Conservation (phyloP, 2,888 invertebrate species). For the Gandaritis pyraliata region DNA sequence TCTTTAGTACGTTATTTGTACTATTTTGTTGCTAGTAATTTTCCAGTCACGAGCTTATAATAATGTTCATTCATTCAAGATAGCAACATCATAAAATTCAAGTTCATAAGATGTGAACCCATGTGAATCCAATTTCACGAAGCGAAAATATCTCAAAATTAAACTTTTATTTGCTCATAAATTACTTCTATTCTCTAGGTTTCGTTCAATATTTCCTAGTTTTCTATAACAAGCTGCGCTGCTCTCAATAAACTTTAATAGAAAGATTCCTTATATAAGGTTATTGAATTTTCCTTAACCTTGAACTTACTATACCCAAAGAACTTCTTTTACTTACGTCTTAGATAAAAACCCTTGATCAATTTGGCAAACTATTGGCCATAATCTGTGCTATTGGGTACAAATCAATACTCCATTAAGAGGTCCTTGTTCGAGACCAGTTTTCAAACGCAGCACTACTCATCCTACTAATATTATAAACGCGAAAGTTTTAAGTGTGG, state of each 20-base stretch:
- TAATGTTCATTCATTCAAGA: too few species aligned
- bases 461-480: too few species aligned
- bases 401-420: slow-evolving; percentile 28
- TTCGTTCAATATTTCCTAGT: slow-evolving; percentile 3
- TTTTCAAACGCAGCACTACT: background rate
- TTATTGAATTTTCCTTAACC: slow-evolving; percentile 17
- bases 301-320: slow-evolving; percentile 10
- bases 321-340: slow-evolving; percentile 29
- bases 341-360: slow-evolving; percentile 30
- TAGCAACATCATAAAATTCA: too few species aligned
- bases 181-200: background rate
- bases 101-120: too few species aligned
- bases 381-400: too few species aligned
- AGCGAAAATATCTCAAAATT: background rate
- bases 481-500: too few species aligned
- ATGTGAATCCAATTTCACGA: slow-evolving; percentile 2
- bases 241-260: slow-evolving; percentile 6
- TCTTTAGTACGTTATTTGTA: too few species aligned
- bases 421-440: slow-evolving; percentile 4
- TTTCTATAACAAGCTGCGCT: slow-evolving; percentile 16
- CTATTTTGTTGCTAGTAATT: too few species aligned
- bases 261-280: slow-evolving; percentile 1
- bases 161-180: slow-evolving; percentile 1
- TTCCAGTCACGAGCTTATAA: too few species aligned
- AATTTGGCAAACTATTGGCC: slow-evolving; percentile 27